Conservation (phyloP, 2,113 vertebrate species). For the Cynoglossus semilaevis region DNA sequence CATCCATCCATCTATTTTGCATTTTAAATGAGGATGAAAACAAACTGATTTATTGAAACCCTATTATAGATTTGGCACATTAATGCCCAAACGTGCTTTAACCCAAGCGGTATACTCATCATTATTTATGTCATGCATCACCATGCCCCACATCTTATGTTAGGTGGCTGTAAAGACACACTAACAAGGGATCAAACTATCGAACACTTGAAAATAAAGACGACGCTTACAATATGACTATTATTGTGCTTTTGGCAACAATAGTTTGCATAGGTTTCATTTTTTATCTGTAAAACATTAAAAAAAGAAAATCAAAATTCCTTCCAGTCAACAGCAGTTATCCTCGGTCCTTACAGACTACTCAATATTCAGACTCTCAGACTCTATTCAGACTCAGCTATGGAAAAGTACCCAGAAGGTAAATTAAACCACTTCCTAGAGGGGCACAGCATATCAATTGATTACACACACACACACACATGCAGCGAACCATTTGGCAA, state of each 20-base stretch:
- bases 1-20: too few relatives aligned
- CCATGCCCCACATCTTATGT: too few relatives aligned
- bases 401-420: slow-evolving; percentile 54
- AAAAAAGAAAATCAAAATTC: slow-evolving; percentile 2
- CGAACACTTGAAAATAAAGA: too few relatives aligned
- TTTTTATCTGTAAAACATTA: background rate
- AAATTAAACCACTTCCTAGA: slow-evolving; percentile 49
- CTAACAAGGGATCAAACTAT: too few relatives aligned
- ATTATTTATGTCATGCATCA: too few relatives aligned
- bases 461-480: slow-evolving; percentile 9
- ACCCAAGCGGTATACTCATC: too few relatives aligned
- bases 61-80: too few relatives aligned
- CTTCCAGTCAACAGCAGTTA: slow-evolving; percentile 25
- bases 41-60: too few relatives aligned
- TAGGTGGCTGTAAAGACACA: too few relatives aligned
- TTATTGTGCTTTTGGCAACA: background rate
- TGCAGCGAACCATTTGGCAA: slow-evolving; percentile 2
- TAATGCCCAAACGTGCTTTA: too few relatives aligned
- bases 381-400: slow-evolving; percentile 41
- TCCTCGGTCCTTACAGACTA: slow-evolving; percentile 21
- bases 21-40: too few relatives aligned
- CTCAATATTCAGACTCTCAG: slow-evolving; percentile 9
- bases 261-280: background rate
- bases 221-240: too few relatives aligned
- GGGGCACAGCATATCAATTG: slow-evolving; percentile 26